Percentiles rank a stretch among this genome's conserved stretches.
Conservation (phyloP, 2,113 vertebrate genomes). For the Perca flavescens region DNA sequence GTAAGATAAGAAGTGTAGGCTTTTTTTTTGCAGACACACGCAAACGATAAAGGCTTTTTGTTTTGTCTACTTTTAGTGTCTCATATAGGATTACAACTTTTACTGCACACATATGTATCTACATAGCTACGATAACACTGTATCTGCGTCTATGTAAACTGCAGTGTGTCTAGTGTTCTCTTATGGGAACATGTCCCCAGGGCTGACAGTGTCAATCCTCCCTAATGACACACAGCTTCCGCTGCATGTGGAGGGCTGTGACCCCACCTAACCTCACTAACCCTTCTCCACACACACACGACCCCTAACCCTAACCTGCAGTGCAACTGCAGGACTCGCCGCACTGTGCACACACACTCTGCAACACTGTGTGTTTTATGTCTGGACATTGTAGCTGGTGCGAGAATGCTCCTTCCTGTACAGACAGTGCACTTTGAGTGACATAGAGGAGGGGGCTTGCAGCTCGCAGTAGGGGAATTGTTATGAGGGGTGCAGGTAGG, state of each 20-base stretch:
- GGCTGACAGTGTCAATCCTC: conserved; percentile 69
- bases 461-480: conserved; percentile 19
- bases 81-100: not conserved
- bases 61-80: not conserved
- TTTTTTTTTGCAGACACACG: not conserved
- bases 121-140: not conserved
- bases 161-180: conserved; percentile 33
- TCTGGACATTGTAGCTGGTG: conserved; percentile 38
- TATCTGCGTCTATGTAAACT: conserved; percentile 12
- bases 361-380: conserved; percentile 19
- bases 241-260: conserved; percentile 74
- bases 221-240: conserved; percentile 80
- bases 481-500: conserved; percentile 44
- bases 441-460: conserved; percentile 7
- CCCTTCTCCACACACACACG: conserved; percentile 68
- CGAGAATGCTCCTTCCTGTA: conserved; percentile 19
- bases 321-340: conserved; percentile 41
- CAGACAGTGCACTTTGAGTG: conserved; percentile 22
- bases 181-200: conserved; percentile 74
- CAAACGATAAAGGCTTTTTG: not conserved
- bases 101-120: not conserved
- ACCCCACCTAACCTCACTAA: conserved; percentile 76
- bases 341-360: conserved; percentile 6
- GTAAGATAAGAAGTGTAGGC: not conserved
- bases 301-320: conserved; percentile 63